Conservation (phyloP, 2,113 vertebrate genomes). For the Mesitornis unicolor region DNA sequence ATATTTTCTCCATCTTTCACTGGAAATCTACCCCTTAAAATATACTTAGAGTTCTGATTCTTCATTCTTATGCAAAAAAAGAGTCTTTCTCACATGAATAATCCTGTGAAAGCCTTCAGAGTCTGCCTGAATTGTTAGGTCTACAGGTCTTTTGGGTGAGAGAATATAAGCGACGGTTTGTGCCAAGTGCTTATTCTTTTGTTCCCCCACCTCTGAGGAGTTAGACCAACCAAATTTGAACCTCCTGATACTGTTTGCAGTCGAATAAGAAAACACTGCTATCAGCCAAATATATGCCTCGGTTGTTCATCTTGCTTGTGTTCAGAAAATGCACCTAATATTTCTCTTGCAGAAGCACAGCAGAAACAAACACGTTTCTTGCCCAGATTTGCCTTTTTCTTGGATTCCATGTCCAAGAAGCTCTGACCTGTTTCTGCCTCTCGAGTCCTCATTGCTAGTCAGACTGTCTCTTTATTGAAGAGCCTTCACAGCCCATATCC, state of each 20-base stretch:
- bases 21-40: neutral
- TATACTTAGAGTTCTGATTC: neutral
- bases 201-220: neutral
- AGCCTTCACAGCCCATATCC: constrained; percentile 52
- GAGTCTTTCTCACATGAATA: neutral
- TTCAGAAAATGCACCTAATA: neutral
- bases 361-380: neutral
- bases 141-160: neutral
- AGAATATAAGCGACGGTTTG: neutral
- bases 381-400: neutral
- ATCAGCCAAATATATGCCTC: neutral
- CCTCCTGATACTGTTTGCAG: neutral
- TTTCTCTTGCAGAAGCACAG: neutral
- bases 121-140: neutral
- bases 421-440: constrained; percentile 10
- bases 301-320: neutral
- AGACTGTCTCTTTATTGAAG: constrained; percentile 24
- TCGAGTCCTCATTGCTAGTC: neutral
- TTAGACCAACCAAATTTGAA: constrained; percentile 2
- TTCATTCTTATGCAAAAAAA: neutral
- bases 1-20: neutral
- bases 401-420: neutral
- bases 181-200: neutral
- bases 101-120: neutral
- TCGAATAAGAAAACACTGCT: neutral